Evolutionary conservation across 2,888 invertebrate genomes (phyloP), one percentile per base, ranked within the genome.

Genomic region (Drosophila prolongata): DNA sequence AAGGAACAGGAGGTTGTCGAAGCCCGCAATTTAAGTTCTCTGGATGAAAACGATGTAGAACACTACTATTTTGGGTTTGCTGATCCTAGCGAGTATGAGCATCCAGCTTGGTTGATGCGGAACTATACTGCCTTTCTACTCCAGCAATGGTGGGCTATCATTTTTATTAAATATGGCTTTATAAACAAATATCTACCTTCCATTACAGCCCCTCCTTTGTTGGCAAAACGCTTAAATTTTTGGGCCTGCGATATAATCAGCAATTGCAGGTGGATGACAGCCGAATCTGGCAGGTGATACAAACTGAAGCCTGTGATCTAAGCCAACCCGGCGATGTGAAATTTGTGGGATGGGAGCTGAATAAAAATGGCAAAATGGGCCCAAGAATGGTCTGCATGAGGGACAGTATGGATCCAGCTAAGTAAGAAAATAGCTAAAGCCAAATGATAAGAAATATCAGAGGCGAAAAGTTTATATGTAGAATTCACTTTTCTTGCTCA

Each of bases 321-420:
- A 49, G 42, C 14, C 70, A 90, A 92, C 91, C 58, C 11, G 65
- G 34, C 0, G 52, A 67, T 34, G 89, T 93, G 9, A 94, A 94
- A 69, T 96, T 97, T 94, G 96, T 98, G 34, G 99, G 99, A 0
- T 99, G 99, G 99, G 99, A 99, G 91, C 94, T 95, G 81, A 98
- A 98, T 93, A 95, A 95, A 58, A 95, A 95, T 89, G 95, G 95
- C 43, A 97, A 97, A 92, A 95, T 98, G 93, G 96, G 96, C 0
- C 98, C 98, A 0, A 95, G 95, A 89, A 94, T 96, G 79, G 96
- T 96, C 0, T 96, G 97, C 90, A 95, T 99, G 94, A 96, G 96
- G 50, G 94, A 95, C 6, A 95, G 95, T 53, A 96, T 99, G 95
- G 98, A 99, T 92, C 97, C 98, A 34, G 91, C 94, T 42, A 96